Evolutionary conservation across 2,113 vertebrate species (phyloP), one percentile per base, ranked within the genome.

Genomic region (Cheilinus undulatus): DNA sequence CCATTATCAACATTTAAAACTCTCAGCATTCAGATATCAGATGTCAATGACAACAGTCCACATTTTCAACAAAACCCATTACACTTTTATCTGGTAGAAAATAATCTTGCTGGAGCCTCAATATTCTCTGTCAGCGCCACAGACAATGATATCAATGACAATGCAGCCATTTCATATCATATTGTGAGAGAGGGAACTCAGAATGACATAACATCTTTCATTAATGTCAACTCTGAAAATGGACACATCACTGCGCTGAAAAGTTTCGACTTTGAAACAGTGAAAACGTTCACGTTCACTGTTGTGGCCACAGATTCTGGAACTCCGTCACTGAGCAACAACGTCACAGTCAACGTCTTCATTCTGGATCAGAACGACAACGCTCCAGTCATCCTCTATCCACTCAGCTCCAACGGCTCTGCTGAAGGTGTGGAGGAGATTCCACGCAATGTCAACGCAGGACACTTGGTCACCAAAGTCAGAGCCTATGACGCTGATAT

Each of bases 11-110:
- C 77, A 0, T 59, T 73, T 15, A 92, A 91, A 90, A 85, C 66
- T 1, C 13, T 94, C 0, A 75, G 1, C 0, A 73, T 94, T 3
- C 48, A 90, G 6, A 68, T 94, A 46, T 85, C 84, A 42, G 92
- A 94, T 23, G 83, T 92, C 1, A 93, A 93, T 23, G 93, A 93
- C 11, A 93, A 93, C 68, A 73, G 49, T 0, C 93, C 93, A 7
- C 23, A 71, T 0, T 93, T 94, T 36, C 0, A 6, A 0, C 26
- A 85, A 10, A 88, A 34, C 24, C 83, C 90, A 0, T 24, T 90
- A 20, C 27, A 83, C 0, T 70, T 91, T 50, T 92, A 92, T 14
- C 26, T 93, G 0, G 0, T 3, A 0, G 93, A 93, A 74, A 93
- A 93, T 60, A 93, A 93, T 8, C 19, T 65, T 3, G 66, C 80